Percentiles rank a stretch among this genome's conserved stretches.
phyloP scores from a whole-genome alignment of 2,888 invertebrate genomes.

The Ceramica pisi region DNA sequence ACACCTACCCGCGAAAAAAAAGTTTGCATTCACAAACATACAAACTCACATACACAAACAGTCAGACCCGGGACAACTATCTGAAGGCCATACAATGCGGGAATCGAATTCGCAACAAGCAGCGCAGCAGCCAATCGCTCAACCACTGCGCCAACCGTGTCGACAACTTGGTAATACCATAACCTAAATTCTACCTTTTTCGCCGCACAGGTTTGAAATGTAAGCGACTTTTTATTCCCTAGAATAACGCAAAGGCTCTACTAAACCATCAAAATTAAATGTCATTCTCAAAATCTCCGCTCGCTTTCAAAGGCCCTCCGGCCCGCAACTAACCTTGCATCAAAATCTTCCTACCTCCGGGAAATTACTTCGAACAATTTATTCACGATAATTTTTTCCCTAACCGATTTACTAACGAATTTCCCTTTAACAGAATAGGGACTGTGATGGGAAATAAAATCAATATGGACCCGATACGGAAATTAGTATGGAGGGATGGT shows the following conservation, averaged over 20 bases:
- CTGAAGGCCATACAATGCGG: no score
- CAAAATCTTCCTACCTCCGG: slow-evolving; percentile 60
- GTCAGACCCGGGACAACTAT: no score
- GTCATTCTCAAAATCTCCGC: slow-evolving; percentile 21
- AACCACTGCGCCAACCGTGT: no score
- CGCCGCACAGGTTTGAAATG: background rate
- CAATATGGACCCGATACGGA: slow-evolving; percentile 75
- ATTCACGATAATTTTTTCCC: slow-evolving; percentile 63
- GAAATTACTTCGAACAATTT: slow-evolving; percentile 60
- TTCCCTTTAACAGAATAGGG: slow-evolving; percentile 70
- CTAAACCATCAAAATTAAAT: slow-evolving; percentile 35
- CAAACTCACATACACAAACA: no score
- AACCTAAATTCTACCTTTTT: background rate
- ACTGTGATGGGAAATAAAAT: slow-evolving; percentile 67
- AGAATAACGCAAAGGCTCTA: background rate
- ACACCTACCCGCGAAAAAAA: no score
- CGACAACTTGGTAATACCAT: no score
- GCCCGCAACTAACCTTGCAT: slow-evolving; percentile 42
- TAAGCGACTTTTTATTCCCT: background rate
- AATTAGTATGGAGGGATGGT: slow-evolving; percentile 76
- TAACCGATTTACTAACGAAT: slow-evolving; percentile 49
- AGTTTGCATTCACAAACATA: no score
- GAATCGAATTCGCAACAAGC: no score
- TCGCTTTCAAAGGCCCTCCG: slow-evolving; percentile 20
- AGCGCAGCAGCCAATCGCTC: no score